Percentiles rank a stretch among this genome's conserved stretches.
These are phyloP conservation scores for Aspiorhynchus laticeps DNA, from an alignment of 2,113 vertebrate species.

Conservation along the genomic window DNA sequence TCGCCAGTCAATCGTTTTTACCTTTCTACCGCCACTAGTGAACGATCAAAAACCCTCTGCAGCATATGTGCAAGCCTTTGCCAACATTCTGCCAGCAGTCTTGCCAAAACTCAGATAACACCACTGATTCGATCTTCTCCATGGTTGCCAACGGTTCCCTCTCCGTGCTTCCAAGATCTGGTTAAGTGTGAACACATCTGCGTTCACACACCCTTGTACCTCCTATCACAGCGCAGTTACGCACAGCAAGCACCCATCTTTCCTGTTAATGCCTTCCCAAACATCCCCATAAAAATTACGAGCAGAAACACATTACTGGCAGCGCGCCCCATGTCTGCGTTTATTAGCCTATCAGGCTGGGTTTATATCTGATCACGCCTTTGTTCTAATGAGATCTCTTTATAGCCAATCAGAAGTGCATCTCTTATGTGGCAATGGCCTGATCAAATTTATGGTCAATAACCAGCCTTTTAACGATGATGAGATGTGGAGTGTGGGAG, in stretches of 20 bases:
- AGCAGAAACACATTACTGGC: conserved; percentile 43
- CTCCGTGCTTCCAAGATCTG: conserved; percentile 6
- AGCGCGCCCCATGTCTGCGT: conserved; percentile 18
- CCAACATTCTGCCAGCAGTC: conserved; percentile 22
- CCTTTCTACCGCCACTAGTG: background rate
- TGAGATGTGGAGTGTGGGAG: conserved; percentile 32
- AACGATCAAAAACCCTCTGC: background rate
- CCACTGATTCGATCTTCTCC: conserved; percentile 21
- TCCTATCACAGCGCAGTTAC: conserved; percentile 23
- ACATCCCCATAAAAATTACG: conserved; percentile 47
- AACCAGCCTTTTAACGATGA: conserved; percentile 37
- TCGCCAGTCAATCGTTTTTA: conserved; percentile 8
- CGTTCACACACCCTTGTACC: conserved; percentile 17
- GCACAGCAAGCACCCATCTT: conserved; percentile 27
- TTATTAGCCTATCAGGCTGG: conserved; percentile 39
- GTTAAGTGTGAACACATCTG: conserved; percentile 29
- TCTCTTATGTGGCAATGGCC: conserved; percentile 32
- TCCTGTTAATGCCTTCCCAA: conserved; percentile 37
- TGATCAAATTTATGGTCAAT: conserved; percentile 44
- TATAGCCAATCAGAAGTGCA: conserved; percentile 42
- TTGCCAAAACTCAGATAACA: conserved; percentile 26
- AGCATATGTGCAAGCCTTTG: background rate
- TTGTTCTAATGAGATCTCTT: conserved; percentile 43
- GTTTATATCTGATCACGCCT: conserved; percentile 41
- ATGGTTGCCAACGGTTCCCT: background rate